Evolutionary conservation across 2,797 vertebrate species (phyloP), one percentile per base, ranked within the genome.

Genomic region (Silurus lanzhouensis): DNA sequence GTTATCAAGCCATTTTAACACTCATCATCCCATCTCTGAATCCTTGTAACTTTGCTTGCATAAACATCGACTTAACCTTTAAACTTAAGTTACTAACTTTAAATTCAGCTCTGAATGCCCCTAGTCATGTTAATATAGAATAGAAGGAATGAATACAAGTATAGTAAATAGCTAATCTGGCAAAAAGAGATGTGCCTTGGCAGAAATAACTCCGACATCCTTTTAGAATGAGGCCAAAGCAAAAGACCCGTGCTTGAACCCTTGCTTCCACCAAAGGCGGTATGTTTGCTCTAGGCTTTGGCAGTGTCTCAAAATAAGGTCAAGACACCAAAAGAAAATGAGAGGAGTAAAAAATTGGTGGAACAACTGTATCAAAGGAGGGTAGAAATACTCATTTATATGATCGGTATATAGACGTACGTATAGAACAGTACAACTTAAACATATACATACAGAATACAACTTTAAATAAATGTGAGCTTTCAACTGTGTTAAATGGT

Each of bases 261-360:
- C 22, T 86, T 80, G 60, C 81, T 86, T 85, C 90, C 87, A 88
- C 88, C 76, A 88, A 89, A 89, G 93, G 88, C 88, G 81, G 90
- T 91, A 92, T 91, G 90, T 90, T 90, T 67, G 92, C 94, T 90
- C 78, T 52, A 60, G 93, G 93, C 92, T 22, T 89, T 25, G 93
- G 94, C 90, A 55, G 82, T 61, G 90, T 94, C 91, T 90, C 90
- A 89, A 92, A 88, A 81, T 38, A 57, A 93, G 93, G 93, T 94
- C 92, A 94, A 93, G 91, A 93, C 90, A 91, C 87, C 86, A 86
- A 85, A 66, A 89, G 88, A 89, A 90, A 92, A 88, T 48, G 67
- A 84, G 31, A 76, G 55, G 71, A 83, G 57, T 79, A 85, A 82
- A 87, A 15, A 87, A 82, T 72, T 25, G 27, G 7, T 61, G 60